Evolutionary conservation across 2,888 invertebrate species (phyloP).

Genomic region (Trichopoda pennipes): DNA sequence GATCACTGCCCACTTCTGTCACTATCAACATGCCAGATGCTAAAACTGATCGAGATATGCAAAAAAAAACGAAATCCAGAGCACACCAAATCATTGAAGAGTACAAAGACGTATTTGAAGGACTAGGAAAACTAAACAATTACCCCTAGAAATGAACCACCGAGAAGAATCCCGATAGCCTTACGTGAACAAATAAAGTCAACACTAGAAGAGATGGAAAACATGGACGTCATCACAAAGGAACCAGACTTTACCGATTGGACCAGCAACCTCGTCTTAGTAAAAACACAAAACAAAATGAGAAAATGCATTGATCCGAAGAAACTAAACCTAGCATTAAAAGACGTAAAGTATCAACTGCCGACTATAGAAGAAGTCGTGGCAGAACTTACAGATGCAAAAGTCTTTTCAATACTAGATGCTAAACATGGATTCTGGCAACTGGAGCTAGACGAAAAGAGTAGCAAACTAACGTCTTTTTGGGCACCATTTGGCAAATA

Average conservation of each 20-base stretch:
- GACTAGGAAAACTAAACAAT: neutral
- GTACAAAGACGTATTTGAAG: neutral
- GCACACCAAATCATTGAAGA: neutral
- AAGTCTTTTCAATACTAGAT: too few species aligned
- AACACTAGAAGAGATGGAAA: neutral
- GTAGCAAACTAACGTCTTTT: neutral
- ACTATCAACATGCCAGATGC: neutral
- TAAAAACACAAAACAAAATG: too few species aligned
- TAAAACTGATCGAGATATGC: neutral
- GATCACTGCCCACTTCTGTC: neutral
- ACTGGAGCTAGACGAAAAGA: neutral
- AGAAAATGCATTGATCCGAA: too few species aligned
- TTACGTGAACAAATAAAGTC: neutral
- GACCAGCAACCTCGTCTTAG: too few species aligned
- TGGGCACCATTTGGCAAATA: slow-evolving; percentile 8
- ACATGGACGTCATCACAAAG: neutral
- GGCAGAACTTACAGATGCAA: too few species aligned
- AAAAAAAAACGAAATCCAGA: neutral
- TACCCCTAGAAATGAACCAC: neutral
- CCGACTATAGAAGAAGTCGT: too few species aligned
- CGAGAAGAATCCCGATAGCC: neutral
- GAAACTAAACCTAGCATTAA: too few species aligned
- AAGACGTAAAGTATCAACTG: too few species aligned
- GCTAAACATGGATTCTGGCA: neutral
- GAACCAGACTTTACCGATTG: too few species aligned